Evolutionary conservation across 2,113 vertebrate species (phyloP), one percentile per base, ranked within the genome.

Genomic region (Ophiodon elongatus): DNA sequence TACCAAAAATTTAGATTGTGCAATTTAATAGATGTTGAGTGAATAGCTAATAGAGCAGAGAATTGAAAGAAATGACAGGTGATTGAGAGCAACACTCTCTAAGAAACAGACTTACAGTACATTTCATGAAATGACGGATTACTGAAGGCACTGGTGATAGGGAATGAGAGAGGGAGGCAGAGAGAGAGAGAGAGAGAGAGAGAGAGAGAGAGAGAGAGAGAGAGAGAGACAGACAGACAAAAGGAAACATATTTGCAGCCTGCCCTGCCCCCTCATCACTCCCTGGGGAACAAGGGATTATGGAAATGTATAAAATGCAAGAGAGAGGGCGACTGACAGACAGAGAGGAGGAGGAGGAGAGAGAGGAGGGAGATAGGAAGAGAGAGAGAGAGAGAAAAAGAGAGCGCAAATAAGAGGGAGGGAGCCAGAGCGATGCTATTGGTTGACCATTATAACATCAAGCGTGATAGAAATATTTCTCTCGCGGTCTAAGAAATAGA

Each of bases 251-350:
- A 90, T 90, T 92, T 88, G 9, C 81, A 81, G 82, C 68, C 73
- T 86, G 87, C 91, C 90, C 92, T 89, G 88, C 93, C 90, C 84
- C 90, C 89, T 91, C 89, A 87, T 83, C 88, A 72, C 84, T 92
- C 93, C 87, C 84, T 62, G 54, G 84, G 92, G 92, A 93, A 83
- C 70, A 59, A 88, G 86, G 71, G 90, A 94, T 93, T 93, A 94
- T 92, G 80, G 84, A 91, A 92, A 93, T 90, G 86, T 86, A 84
- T 76, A 91, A n/a, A 92, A 93, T 88, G 83, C 71, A 74, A 79
- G 73, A 76, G 85, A 79, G 78, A 76, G 86, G 63, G 81, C 86
- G 89, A 84, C 76, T 83, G 87, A 89, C 84, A 83, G 93, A 84
- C 79, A 71, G 47, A 33, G 29, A 69, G 43, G 62, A 29, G 35